Conservation (phyloP, 2,797 vertebrate species). For the Ammospiza maritima region DNA sequence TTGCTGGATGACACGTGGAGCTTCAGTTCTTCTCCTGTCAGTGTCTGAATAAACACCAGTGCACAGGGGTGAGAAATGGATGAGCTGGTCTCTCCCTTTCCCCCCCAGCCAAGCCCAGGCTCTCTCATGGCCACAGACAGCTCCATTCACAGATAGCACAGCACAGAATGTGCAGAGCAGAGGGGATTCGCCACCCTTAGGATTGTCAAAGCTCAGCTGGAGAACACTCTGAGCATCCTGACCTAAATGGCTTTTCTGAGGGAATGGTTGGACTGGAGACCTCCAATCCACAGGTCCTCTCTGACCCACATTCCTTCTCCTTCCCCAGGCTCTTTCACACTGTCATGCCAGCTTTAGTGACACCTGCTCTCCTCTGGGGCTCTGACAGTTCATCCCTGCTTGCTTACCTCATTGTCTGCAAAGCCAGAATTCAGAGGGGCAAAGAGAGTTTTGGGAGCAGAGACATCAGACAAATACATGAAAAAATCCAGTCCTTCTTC, state of each 20-base stretch:
- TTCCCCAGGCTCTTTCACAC: neutral
- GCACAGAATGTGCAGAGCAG: no score
- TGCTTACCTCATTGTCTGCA: conserved; percentile 82
- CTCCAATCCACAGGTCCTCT: no score
- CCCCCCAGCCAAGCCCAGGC: neutral
- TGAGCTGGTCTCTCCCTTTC: neutral
- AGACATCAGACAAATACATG: conserved; percentile 82
- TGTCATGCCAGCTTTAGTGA: neutral
- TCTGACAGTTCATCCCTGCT: neutral
- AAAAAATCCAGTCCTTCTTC: conserved; percentile 83
- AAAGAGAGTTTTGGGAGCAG: conserved; percentile 87
- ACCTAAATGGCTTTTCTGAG: no score
- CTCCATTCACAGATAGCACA: no score
- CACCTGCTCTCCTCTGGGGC: neutral
- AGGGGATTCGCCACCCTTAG: no score
- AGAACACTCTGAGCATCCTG: no score
- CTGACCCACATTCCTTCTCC: neutral
- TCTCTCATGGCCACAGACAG: no score
- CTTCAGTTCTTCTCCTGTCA: conserved; percentile 89
- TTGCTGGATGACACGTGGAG: conserved; percentile 87
- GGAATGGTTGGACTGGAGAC: no score
- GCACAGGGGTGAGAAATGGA: neutral
- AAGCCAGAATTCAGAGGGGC: conserved; percentile 91
- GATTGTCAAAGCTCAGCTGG: no score
- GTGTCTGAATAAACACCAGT: conserved; percentile 76